phyloP scores from a whole-genome alignment of 30 jellyfish, hydroid and myxozoan species.

The Sanderia malayensis region DNA sequence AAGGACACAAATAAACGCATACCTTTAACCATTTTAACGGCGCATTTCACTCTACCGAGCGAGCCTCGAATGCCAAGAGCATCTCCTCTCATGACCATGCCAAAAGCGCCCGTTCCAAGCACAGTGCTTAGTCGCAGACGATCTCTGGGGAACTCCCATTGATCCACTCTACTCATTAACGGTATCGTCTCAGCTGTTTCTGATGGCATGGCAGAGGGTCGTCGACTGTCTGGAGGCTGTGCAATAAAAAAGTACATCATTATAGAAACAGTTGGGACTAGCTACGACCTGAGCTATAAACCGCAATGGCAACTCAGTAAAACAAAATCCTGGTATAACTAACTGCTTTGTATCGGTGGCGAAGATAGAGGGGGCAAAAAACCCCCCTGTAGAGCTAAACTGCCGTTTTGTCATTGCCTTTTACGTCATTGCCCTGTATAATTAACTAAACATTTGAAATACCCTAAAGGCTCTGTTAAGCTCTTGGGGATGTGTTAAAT shows the following conservation, averaged over 20 bases:
- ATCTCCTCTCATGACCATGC: slow-evolving; percentile 92
- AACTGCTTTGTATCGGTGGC: no score
- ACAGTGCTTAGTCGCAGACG: slow-evolving; percentile 82
- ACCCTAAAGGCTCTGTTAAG: no score
- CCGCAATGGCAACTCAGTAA: no score
- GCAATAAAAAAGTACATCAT: not conserved
- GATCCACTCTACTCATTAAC: slow-evolving; percentile 64
- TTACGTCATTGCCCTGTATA: no score
- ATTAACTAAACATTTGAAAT: no score
- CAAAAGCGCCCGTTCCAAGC: slow-evolving; percentile 96
- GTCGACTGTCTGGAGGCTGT: slow-evolving; percentile 53
- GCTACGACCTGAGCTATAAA: no score
- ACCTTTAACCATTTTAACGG: slow-evolving; percentile 95
- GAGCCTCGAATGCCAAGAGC: slow-evolving; percentile 95
- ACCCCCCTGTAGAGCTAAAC: no score
- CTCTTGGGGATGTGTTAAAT: no score
- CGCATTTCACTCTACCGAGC: slow-evolving; percentile 76
- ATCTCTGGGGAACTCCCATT: slow-evolving; percentile 96
- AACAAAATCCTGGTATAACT: no score
- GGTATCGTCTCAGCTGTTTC: slow-evolving; percentile 77
- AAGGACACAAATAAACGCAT: not conserved
- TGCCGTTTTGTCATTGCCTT: no score
- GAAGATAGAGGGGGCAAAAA: no score
- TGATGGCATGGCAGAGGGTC: slow-evolving; percentile 66
- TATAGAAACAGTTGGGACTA: no score